These are phyloP conservation scores for Macropis europaea DNA, from an alignment of 2,888 invertebrate species.

Conservation along the genomic window DNA sequence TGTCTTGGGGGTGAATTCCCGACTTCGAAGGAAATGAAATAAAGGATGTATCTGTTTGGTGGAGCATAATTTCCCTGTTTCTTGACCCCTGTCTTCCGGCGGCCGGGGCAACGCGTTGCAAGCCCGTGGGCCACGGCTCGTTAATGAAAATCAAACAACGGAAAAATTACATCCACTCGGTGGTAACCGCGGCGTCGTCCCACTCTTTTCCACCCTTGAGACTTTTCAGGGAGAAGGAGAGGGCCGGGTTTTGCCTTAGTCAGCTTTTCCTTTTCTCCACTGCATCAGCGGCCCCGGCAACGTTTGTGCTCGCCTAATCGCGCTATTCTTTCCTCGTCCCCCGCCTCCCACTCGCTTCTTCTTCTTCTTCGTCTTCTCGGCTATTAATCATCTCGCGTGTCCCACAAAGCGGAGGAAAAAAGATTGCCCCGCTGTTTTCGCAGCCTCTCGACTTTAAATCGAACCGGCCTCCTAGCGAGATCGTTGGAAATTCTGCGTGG, in stretches of 20 bases:
- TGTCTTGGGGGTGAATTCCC: conserved; percentile 25
- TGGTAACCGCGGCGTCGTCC: conserved; percentile 68
- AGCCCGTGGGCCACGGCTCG: conserved; percentile 73
- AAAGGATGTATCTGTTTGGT: conserved; percentile 69
- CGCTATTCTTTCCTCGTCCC: conserved; percentile 53
- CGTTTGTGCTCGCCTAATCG: conserved; percentile 52
- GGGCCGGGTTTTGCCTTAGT: conserved; percentile 67
- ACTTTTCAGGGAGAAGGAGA: conserved; percentile 59
- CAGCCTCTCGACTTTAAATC: conserved; percentile 14
- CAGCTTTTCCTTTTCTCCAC: conserved; percentile 72
- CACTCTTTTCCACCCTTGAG: conserved; percentile 70
- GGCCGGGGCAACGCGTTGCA: conserved; percentile 44
- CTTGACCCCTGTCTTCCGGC: conserved; percentile 56
- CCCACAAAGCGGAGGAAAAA: neutral
- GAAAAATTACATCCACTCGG: conserved; percentile 77
- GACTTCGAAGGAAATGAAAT: conserved; percentile 58
- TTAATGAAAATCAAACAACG: conserved; percentile 80
- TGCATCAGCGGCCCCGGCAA: conserved; percentile 65
- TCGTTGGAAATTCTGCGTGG: no score
- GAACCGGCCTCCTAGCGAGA: neutral
- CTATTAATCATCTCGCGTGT: conserved; percentile 34
- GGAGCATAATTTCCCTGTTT: conserved; percentile 68
- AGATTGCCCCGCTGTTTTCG: conserved; percentile 26
- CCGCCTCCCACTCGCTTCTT: conserved; percentile 30
- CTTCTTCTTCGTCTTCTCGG: conserved; percentile 20